Conservation (phyloP, 2,888 invertebrate genomes). For the Deroplatys truncata region DNA sequence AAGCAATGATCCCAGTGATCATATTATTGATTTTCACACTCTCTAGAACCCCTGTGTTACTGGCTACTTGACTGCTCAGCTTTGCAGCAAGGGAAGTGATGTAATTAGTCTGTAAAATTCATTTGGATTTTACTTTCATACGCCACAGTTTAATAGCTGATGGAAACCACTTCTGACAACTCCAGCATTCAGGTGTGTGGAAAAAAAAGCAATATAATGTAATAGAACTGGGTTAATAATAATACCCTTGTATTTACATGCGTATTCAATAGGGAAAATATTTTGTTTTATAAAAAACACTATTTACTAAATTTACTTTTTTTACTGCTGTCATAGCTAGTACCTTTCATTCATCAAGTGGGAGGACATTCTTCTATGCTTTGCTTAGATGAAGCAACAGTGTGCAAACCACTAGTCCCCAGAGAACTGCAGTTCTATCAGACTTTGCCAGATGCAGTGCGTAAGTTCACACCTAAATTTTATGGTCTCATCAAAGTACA, state of each 20-base stretch:
- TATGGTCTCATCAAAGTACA: slow-evolving; percentile 47
- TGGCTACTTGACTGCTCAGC: neutral
- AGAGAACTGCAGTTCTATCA: slow-evolving; percentile 53
- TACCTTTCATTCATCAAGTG: slow-evolving; percentile 54
- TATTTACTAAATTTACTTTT: neutral
- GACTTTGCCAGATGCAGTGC: slow-evolving; percentile 48
- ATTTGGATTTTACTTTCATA: neutral
- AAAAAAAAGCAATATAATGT: no score
- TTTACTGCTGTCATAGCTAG: slow-evolving; percentile 30
- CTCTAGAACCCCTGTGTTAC: neutral
- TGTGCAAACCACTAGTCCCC: slow-evolving; percentile 53
- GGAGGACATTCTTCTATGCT: slow-evolving; percentile 53
- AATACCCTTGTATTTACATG: neutral
- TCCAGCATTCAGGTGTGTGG: slow-evolving; percentile 22
- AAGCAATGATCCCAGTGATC: neutral
- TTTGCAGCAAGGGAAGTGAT: neutral
- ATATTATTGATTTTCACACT: slow-evolving; percentile 15
- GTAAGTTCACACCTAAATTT: slow-evolving; percentile 51
- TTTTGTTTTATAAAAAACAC: neutral
- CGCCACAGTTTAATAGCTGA: neutral
- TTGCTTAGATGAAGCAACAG: slow-evolving; percentile 48
- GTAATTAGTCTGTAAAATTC: neutral
- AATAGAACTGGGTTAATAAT: neutral
- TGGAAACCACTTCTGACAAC: slow-evolving; percentile 17
- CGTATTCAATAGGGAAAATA: no score